Conservation (phyloP, 1,140 invertebrate species). For the Aradophagus sp. region DNA sequence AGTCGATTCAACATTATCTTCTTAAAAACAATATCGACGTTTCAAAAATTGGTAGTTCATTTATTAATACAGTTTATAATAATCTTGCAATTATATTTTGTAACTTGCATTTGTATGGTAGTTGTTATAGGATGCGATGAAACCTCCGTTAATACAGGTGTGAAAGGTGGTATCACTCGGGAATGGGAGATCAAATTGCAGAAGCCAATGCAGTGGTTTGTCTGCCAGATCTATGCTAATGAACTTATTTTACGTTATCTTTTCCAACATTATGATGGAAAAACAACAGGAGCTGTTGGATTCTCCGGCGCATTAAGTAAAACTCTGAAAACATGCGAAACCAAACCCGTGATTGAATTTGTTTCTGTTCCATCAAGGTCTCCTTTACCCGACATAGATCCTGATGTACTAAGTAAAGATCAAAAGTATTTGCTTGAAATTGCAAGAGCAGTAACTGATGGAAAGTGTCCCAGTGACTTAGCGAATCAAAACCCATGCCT, state of each 20-base stretch:
- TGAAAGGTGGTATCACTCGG: slow-evolving; percentile 7
- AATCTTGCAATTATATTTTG: slow-evolving; percentile 1
- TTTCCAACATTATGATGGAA: slow-evolving; percentile 10
- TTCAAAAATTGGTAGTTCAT: too few species aligned
- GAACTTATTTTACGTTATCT: slow-evolving; percentile 18
- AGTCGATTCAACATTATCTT: neutral
- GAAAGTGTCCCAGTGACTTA: slow-evolving; percentile 15
- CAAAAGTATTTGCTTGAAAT: slow-evolving; percentile 24
- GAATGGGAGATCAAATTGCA: slow-evolving; percentile 7
- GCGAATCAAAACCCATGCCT: neutral
- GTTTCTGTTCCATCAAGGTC: neutral
- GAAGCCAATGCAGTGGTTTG: slow-evolving; percentile 19
- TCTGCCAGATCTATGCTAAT: slow-evolving; percentile 23
- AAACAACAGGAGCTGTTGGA: slow-evolving; percentile 7
- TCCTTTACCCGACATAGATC: slow-evolving; percentile 3
- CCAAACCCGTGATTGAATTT: slow-evolving; percentile 2
- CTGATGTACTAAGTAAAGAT: slow-evolving; percentile 7
- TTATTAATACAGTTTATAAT: neutral
- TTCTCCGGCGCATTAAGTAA: slow-evolving; percentile 15
- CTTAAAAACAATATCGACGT: neutral
- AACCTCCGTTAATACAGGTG: slow-evolving; percentile 9
- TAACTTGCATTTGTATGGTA: too few species aligned
- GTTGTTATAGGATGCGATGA: slow-evolving; percentile 13
- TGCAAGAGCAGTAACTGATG: slow-evolving; percentile 15
- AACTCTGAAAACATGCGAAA: slow-evolving; percentile 10